Evolutionary conservation across 2,797 vertebrate species (phyloP).

Genomic region (Ptychadena robeensis): DNA sequence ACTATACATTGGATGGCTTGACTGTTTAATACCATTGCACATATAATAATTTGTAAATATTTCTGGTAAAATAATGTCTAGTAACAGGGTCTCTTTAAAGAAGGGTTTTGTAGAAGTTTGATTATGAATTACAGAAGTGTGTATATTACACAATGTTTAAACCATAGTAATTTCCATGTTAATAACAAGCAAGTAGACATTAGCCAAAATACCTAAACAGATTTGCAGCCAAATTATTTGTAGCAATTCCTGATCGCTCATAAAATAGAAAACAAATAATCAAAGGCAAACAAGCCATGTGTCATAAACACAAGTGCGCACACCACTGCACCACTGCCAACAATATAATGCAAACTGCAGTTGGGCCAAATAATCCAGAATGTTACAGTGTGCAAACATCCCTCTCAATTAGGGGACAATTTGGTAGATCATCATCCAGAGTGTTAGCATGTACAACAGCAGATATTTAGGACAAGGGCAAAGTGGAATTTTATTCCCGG

Average conservation of each 20-base stretch:
- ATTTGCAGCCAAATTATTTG: slow-evolving; percentile 23
- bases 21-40: too few relatives aligned
- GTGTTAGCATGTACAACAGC: neutral
- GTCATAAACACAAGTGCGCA: slow-evolving; percentile 41
- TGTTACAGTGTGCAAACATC: slow-evolving; percentile 37
- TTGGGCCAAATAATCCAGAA: slow-evolving; percentile 20
- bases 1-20: too few relatives aligned
- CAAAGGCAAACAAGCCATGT: slow-evolving; percentile 44
- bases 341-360: slow-evolving; percentile 26
- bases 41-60: too few relatives aligned
- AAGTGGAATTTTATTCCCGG: slow-evolving; percentile 32
- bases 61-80: too few relatives aligned
- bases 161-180: neutral
- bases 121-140: neutral
- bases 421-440: slow-evolving; percentile 6
- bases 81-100: too few relatives aligned
- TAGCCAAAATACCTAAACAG: slow-evolving; percentile 22
- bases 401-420: slow-evolving; percentile 28
- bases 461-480: slow-evolving; percentile 4
- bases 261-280: slow-evolving; percentile 50
- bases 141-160: neutral
- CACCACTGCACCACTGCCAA: slow-evolving; percentile 32
- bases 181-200: neutral
- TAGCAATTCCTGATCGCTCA: slow-evolving; percentile 20
- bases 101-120: too few relatives aligned